Evolutionary conservation across 2,113 vertebrate genomes (phyloP), one percentile per base, ranked within the genome.

Genomic region (Otocyon megalotis): DNA sequence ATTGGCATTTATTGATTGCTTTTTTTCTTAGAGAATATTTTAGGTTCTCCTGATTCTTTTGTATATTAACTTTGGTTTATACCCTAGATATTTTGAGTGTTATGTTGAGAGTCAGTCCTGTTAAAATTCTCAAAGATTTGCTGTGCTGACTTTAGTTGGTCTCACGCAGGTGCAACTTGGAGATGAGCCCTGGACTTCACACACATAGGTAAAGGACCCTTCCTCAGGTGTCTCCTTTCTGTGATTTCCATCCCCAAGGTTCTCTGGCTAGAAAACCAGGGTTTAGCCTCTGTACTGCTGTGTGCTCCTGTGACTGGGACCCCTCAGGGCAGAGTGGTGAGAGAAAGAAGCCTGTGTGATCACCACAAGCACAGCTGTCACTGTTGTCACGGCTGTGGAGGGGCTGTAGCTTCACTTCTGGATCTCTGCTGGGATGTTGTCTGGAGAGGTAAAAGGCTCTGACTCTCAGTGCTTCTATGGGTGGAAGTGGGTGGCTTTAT

Each of bases 311-410:
- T 17, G 50, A 67, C 71, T 35, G 28, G 48, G 80, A 84, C 50
- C 19, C 12, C 17, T 17, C 3, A 12, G 69, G 63, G 35, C 35
- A 37, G 63, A 3, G 35, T 2, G 19, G 7, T 0, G 17, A 60
- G 50, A 30, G 8, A 43, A 53, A 58, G 79, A 2, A 20, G 16
- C 5, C 77, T 26, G 3, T 14, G 30, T 67, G 35, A 50, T 1
- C 10, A 2, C 15, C 8, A 28, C 22, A 4, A 24, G 8, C 30
- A 0, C 11, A 32, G 12, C 26, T 67, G 30, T 13, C 0, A 1
- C 32, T 50, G 43, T 13, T 43, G n/a, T 48, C 8, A 26, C 54
- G 30, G 85, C 53, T 71, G 37, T 9, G 43, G 74, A 24, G 22
- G 43, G 56, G 28, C 26, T 28, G 1, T 3, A 32, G n/a, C 50